These are phyloP conservation scores for Margarornis squamiger DNA, from an alignment of 2,797 vertebrate species.

Conservation along the genomic window DNA sequence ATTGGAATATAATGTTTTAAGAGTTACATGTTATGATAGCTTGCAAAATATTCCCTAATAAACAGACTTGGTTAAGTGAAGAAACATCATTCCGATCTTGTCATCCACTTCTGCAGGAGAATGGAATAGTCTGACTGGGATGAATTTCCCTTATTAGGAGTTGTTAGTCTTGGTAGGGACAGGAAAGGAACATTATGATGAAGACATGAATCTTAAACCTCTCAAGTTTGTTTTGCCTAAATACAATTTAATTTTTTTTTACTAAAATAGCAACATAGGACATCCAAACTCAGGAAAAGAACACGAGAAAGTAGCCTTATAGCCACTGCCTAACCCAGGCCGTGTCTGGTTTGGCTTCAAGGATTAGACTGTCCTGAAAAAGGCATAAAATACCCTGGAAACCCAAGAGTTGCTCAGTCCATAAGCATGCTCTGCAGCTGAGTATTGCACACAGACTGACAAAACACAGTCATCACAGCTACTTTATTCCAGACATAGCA, in stretches of 20 bases:
- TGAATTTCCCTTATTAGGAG: background rate
- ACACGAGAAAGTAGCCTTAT: background rate
- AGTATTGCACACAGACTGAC: fast-evolving
- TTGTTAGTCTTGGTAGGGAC: background rate
- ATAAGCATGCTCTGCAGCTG: background rate
- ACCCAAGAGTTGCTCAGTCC: background rate
- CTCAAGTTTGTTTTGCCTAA: background rate
- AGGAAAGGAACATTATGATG: background rate
- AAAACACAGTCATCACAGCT: background rate
- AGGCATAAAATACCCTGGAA: background rate
- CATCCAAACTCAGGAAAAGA: background rate
- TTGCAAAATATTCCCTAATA: background rate
- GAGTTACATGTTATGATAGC: background rate
- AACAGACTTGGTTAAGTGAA: background rate
- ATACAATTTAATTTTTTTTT: background rate
- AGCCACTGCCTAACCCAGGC: background rate
- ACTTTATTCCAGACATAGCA: background rate
- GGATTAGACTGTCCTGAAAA: background rate
- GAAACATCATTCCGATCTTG: background rate
- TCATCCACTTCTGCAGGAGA: background rate
- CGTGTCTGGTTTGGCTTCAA: no score
- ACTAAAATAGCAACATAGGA: background rate
- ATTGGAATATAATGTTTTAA: background rate
- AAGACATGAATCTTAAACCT: background rate
- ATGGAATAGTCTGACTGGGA: background rate